Evolutionary conservation across 2,888 invertebrate species (phyloP), one percentile per base, ranked within the genome.

Genomic region (Diaperis boleti): DNA sequence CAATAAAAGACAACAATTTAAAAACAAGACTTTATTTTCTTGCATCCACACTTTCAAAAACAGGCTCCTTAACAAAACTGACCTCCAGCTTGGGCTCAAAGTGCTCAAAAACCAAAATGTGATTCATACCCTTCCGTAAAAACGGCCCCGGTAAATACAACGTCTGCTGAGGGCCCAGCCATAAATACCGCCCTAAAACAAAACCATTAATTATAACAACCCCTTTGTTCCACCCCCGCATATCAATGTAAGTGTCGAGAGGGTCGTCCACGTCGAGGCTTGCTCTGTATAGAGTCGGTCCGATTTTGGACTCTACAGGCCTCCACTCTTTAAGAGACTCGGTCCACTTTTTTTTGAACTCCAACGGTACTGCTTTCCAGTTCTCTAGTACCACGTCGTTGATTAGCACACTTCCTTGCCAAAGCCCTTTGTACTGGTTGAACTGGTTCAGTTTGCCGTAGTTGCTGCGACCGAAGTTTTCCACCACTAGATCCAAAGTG

Each of bases 221-320:
- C 0, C 96, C 96, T 84, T 95, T 95, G 61, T 86, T 88, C 96
- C 96, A 96, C n/a, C 87, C 88, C 35, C 85, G 83, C 70, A 92
- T 87, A 74, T 92, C 89, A 8, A 96, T 74, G 76, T 88, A 95
- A 0, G 94, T 95, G 76, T 95, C 95, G 29, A 83, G 76, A 0
- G 89, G 85, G 8, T 81, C 84, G 0, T 78, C 78, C 0, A 83
- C 72, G 0, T 82, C 79, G 8, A 89, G 82, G 3, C 76, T 72
- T 0, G 83, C 83, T 65, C 85, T 83, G 71, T 86, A 88, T 47
- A 91, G 72, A 8, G 83, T 78, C 0, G 91, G 91, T 0, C 86
- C 84, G 2, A 91, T 86, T 71, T 90, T 88, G 15, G 94, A 74
- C 75, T 87, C 93, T 0, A 92, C 92, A 73, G 92, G 92, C 14